These are phyloP conservation scores for Noctua janthe DNA, from an alignment of 2,888 invertebrate genomes.

Conservation along the genomic window DNA sequence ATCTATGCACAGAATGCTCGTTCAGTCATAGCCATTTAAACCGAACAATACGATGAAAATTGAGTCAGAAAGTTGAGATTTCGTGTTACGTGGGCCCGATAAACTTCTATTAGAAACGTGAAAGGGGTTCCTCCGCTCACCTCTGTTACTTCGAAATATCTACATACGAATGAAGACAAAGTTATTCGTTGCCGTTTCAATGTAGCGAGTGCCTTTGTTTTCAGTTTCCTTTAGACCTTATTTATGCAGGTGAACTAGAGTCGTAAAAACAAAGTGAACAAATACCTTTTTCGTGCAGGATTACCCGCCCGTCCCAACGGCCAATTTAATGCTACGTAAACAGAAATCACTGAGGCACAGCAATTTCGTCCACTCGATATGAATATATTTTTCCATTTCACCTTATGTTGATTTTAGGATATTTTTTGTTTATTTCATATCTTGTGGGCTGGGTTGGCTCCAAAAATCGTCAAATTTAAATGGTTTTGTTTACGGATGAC, in stretches of 20 bases:
- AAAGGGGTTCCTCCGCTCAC: constrained; percentile 9
- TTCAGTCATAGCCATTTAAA: constrained; percentile 8
- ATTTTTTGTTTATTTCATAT: constrained; percentile 36
- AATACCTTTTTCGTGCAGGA: constrained; percentile 57
- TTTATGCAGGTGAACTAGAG: constrained; percentile 61
- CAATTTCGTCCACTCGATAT: constrained; percentile 50
- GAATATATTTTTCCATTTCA: constrained; percentile 51
- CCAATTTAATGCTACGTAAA: constrained; percentile 63
- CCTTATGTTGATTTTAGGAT: constrained; percentile 29
- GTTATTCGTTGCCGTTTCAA: constrained; percentile 31
- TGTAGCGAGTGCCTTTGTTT: constrained; percentile 47
- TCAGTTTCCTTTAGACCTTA: constrained; percentile 47
- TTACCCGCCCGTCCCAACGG: constrained; percentile 49
- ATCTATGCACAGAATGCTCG: background rate
- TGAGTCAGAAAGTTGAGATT: constrained; percentile 21
- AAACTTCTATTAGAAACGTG: constrained; percentile 24
- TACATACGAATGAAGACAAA: constrained; percentile 41
- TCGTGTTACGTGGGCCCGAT: constrained; percentile 1
- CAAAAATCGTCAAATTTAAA: background rate
- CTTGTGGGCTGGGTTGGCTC: background rate
- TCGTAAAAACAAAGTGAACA: constrained; percentile 65
- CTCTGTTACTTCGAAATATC: constrained; percentile 17
- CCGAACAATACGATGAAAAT: constrained; percentile 7
- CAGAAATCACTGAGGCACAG: constrained; percentile 58
- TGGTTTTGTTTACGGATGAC: background rate